Percentiles rank a stretch among this genome's conserved stretches.
Evolutionary conservation across 2,113 vertebrate genomes (phyloP).

Genomic region (Ammodytes marinus): DNA sequence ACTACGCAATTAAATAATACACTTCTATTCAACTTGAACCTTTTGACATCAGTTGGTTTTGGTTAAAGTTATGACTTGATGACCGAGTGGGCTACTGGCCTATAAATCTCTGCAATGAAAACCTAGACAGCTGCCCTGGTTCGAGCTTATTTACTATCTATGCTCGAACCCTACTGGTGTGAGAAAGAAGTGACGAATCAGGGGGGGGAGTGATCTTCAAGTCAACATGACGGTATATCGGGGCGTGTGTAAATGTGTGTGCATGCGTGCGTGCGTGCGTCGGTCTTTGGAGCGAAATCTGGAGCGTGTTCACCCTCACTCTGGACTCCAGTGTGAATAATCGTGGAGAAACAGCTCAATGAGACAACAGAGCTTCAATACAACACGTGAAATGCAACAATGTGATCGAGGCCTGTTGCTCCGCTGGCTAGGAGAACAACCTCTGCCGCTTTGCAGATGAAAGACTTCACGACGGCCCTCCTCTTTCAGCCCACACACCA

Average conservation of each 20-base stretch:
- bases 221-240: background rate
- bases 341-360: constrained; percentile 14
- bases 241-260: constrained; percentile 30
- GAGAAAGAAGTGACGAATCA: constrained; percentile 12
- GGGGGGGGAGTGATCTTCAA: constrained; percentile 53
- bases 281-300: background rate
- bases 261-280: too few relatives aligned
- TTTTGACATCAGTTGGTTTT: background rate
- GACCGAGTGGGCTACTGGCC: too few relatives aligned
- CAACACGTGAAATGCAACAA: constrained; percentile 43
- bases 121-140: too few relatives aligned
- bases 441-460: constrained; percentile 47
- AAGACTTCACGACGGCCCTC: constrained; percentile 56
- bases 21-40: background rate
- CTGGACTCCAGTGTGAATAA: background rate
- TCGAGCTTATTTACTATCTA: too few relatives aligned
- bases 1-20: background rate
- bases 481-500: constrained; percentile 7
- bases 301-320: background rate
- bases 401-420: constrained; percentile 30
- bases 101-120: background rate
- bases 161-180: too few relatives aligned
- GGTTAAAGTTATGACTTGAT: background rate
- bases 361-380: background rate
- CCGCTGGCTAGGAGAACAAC: constrained; percentile 27